Conservation (phyloP, 2,113 vertebrate species). For the Ctenomys sociabilis region DNA sequence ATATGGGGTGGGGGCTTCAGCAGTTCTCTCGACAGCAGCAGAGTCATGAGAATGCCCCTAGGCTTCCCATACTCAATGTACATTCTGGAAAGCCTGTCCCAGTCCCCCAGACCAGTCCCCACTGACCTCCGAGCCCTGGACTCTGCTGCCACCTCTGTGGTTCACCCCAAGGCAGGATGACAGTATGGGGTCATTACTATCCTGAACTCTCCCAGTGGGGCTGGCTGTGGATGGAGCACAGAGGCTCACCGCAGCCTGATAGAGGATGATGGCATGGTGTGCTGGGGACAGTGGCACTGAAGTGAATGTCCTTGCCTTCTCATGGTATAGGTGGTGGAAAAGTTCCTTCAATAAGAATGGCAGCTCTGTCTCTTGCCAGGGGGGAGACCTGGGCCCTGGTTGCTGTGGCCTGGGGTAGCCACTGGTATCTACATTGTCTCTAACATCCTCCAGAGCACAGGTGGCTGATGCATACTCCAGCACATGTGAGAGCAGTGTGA, state of each 20-base stretch:
- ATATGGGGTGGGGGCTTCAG: background rate
- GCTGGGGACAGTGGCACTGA: background rate
- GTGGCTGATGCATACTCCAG: background rate
- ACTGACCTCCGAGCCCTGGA: background rate
- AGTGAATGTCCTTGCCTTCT: background rate
- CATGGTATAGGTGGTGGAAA: background rate
- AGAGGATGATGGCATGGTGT: background rate
- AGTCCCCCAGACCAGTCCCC: background rate
- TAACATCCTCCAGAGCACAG: background rate
- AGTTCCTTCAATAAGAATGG: background rate
- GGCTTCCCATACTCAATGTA: background rate
- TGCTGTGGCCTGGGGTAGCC: background rate
- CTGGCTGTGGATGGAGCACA: background rate
- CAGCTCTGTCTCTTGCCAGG: background rate
- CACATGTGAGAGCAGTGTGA: background rate
- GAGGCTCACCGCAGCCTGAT: background rate
- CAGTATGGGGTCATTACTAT: background rate
- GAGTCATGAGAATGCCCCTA: background rate
- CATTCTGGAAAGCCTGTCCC: background rate
- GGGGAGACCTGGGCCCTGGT: background rate
- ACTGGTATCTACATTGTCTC: too few relatives aligned
- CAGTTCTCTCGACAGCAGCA: background rate
- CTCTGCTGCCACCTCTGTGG: background rate
- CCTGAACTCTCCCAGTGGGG: background rate
- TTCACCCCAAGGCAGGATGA: background rate